phyloP scores from a whole-genome alignment of 2,113 vertebrate species.

The Gulo gulo region DNA sequence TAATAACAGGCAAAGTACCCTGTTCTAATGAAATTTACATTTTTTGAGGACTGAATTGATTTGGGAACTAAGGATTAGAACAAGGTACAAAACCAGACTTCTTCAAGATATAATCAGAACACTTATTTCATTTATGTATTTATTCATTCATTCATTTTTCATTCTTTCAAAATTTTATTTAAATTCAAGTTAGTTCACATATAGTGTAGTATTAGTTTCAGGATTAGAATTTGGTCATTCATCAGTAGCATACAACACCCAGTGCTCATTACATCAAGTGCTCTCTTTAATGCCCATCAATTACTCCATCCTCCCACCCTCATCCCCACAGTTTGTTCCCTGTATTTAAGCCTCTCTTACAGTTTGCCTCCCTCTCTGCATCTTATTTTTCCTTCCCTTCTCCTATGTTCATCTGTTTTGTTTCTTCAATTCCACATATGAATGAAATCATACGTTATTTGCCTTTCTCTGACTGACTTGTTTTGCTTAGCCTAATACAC shows the following conservation, averaged over 20 bases:
- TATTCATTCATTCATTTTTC: neutral
- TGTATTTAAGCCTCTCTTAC: neutral
- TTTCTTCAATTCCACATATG: neutral
- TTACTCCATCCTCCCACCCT: neutral
- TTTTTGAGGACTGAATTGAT: neutral
- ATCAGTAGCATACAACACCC: neutral
- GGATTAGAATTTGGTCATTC: neutral
- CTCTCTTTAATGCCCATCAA: neutral
- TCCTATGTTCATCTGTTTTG: neutral
- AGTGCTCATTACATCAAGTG: neutral
- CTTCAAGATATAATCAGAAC: neutral
- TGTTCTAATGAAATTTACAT: neutral
- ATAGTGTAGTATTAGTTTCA: neutral
- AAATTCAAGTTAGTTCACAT: neutral
- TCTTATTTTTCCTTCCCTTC: neutral
- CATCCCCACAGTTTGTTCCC: neutral
- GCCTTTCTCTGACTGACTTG: neutral
- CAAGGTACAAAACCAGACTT: neutral
- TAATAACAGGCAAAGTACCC: neutral
- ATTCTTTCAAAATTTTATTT: neutral
- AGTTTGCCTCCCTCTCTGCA: neutral
- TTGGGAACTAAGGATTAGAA: conserved; percentile 19
- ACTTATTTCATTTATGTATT: neutral
- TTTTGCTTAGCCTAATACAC: neutral
- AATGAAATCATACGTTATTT: neutral